phyloP scores from a whole-genome alignment of 2,888 invertebrate species.

The Chirona hameri region DNA sequence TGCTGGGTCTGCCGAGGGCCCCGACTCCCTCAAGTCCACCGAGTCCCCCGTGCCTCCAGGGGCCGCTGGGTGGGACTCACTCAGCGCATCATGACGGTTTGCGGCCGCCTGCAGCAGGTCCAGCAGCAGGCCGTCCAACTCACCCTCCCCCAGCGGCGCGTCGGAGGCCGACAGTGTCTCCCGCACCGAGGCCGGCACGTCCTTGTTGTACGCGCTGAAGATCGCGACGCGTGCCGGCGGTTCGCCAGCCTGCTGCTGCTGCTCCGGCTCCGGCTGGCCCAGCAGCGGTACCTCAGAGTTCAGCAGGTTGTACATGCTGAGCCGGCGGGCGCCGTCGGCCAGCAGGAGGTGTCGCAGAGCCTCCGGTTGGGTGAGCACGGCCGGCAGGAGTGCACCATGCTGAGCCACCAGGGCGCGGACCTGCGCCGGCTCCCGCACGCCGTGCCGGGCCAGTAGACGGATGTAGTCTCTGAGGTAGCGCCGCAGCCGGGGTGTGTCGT shows the following conservation, averaged over 20 bases:
- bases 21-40: no score
- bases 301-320: conserved; percentile 25
- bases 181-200: conserved; percentile 34
- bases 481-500: background rate
- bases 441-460: background rate
- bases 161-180: conserved; percentile 34
- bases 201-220: conserved; percentile 35
- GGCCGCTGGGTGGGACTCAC: background rate
- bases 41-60: no score
- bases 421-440: background rate
- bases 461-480: conserved; percentile 2
- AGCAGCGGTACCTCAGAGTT: background rate
- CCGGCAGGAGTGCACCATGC: background rate
- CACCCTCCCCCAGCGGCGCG: conserved; percentile 35
- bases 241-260: background rate
- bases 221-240: conserved; percentile 34
- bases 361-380: background rate
- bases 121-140: conserved; percentile 34
- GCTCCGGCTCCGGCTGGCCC: background rate
- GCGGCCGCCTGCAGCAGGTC: conserved; percentile 35
- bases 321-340: background rate
- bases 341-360: background rate
- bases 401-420: background rate
- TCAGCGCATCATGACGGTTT: background rate
- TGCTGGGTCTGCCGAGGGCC: background rate